Evolutionary conservation across 2,113 vertebrate genomes (phyloP), one percentile per base, ranked within the genome.

Genomic region (Hypomesus transpacificus): DNA sequence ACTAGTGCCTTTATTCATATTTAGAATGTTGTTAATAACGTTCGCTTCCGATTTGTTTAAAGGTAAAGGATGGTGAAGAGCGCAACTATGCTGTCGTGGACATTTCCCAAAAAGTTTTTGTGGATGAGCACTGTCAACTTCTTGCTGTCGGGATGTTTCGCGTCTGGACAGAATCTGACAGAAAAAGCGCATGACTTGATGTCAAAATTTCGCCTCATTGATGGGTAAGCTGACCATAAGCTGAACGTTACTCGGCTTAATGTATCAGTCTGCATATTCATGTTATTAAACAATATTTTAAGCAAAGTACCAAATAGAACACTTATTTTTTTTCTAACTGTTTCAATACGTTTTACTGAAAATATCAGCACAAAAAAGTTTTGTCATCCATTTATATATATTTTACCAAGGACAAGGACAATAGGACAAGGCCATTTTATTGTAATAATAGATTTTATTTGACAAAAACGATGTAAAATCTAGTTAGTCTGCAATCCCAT

Each of bases 151-250:
- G 53, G 78, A 11, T 59, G 11, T 71, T 77, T 78, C 60, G 60
- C 77, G n/a, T 85, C 62, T 68, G 34, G 16, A 34, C 75, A 74
- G 77, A 82, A 73, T 75, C 78, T 3, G n/a, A 87, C 3, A 80
- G 52, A 72, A 79, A 83, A 0, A 58, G 70, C 80, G 81, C 83
- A 2, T 0, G 20, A 89, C n/a, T 78, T 95, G 67, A 95, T 95
- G 94, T 57, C 74, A 63, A 78, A 71, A 73, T 76, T 89, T 64
- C 93, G 84, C 73, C 83, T 95, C 28, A 94, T 96, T 0, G 94
- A 96, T 76, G 95, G 94, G 94, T 95, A 92, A 84, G 73, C 63
- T 39, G 6, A 61, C 28, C 20, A 16, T 16, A 34, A 17, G 50
- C 4, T 16, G 14, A 31, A 26, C n/a, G 6, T 68, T 68, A 18